Conservation (phyloP, 2,888 invertebrate genomes). For the Pilophorus perplexus region DNA sequence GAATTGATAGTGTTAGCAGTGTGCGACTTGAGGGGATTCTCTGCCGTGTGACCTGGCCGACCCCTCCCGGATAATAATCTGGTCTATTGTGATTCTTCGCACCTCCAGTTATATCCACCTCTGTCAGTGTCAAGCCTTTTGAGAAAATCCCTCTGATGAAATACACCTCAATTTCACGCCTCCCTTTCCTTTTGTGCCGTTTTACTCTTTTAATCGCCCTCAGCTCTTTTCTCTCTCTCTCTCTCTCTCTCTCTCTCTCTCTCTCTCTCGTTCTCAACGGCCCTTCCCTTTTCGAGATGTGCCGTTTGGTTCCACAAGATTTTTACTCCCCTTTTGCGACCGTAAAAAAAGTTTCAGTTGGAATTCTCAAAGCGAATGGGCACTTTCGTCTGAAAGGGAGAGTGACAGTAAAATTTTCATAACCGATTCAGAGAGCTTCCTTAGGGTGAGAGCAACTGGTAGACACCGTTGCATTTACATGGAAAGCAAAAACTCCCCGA, state of each 20-base stretch:
- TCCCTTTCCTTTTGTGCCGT: background rate
- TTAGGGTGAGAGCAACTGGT: constrained; percentile 21
- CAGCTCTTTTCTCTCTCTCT: constrained; percentile 8
- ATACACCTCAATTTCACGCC: constrained; percentile 22
- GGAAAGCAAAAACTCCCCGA: no score
- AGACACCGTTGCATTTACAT: no score
- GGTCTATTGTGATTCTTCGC: no score
- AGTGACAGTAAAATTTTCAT: constrained; percentile 34
- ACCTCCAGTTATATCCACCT: no score
- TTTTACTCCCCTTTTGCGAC: background rate
- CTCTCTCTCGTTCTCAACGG: no score
- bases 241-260: background rate
- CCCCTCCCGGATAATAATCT: no score
- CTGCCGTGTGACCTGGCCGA: no score
- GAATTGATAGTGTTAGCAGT: no score
- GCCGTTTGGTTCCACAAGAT: constrained; percentile 5
- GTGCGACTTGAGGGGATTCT: no score
- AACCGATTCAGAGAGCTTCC: constrained; percentile 19
- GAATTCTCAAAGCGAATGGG: constrained; percentile 19
- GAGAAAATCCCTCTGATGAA: constrained; percentile 12
- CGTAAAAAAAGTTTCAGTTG: constrained; percentile 8
- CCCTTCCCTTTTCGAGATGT: no score
- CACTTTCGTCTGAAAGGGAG: constrained; percentile 8
- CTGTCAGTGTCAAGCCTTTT: no score
- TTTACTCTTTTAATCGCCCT: constrained; percentile 5